Evolutionary conservation across 2,888 invertebrate genomes (phyloP).

Genomic region (Drosophila mimetica): DNA sequence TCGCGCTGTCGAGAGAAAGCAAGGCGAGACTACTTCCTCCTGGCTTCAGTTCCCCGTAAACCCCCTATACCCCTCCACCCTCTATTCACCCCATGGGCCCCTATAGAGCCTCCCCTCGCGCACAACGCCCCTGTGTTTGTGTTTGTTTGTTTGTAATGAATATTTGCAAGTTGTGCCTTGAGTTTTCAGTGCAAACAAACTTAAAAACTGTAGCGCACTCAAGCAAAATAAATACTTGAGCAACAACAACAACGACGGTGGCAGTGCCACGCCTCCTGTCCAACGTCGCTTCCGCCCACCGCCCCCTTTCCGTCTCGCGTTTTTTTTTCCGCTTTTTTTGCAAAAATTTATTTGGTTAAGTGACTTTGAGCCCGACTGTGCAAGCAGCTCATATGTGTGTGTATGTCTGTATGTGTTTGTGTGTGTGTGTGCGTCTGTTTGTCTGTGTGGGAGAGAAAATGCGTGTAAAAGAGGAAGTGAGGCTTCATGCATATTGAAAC

Average conservation of each 20-base stretch:
- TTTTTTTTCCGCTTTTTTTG: slow-evolving; percentile 3
- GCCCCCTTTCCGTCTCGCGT: slow-evolving; percentile 5
- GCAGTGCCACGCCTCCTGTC: slow-evolving; percentile 16
- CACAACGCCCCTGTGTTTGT: slow-evolving; percentile 20
- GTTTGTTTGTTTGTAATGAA: slow-evolving; percentile 64
- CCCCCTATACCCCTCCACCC: too few species aligned
- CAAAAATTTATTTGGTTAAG: slow-evolving; percentile 75
- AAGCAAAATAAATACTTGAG: slow-evolving; percentile 74
- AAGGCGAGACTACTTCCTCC: slow-evolving; percentile 29
- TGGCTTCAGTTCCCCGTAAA: background rate
- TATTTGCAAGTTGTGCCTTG: slow-evolving; percentile 71
- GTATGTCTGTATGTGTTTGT: slow-evolving; percentile 6
- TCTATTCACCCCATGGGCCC: too few species aligned
- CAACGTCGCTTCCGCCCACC: background rate
- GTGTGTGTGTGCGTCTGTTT: background rate
- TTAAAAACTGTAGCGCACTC: slow-evolving; percentile 79
- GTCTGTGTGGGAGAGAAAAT: background rate
- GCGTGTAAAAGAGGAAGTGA: slow-evolving; percentile 12
- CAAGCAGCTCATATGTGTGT: slow-evolving; percentile 29
- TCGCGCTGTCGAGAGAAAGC: slow-evolving; percentile 44
- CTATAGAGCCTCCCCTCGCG: background rate
- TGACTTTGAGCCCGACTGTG: slow-evolving; percentile 59
- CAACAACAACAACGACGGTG: slow-evolving; percentile 32
- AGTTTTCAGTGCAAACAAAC: slow-evolving; percentile 74
- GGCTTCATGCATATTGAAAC: slow-evolving; percentile 73